A percentile compares a stretch with the other conserved stretches of the same genome.
These are phyloP conservation scores for Cryptoblepharus egeriae DNA, from an alignment of 2,797 vertebrate genomes.

Conservation along the genomic window DNA sequence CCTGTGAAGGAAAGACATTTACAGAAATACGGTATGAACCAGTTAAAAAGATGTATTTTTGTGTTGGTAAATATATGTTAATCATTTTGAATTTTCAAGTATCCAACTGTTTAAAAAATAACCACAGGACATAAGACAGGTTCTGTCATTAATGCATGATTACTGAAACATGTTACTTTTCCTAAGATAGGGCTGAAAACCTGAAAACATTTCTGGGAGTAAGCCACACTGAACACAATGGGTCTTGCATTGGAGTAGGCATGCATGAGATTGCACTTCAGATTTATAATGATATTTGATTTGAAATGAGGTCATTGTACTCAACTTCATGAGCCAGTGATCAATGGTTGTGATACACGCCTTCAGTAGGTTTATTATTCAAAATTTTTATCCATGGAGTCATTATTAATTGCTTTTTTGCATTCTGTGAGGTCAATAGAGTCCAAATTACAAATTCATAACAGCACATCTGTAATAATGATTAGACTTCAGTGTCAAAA, in stretches of 20 bases:
- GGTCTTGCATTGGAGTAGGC: too few relatives aligned
- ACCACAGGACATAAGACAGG: neutral
- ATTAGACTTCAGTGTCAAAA: neutral
- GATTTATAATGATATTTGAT: neutral
- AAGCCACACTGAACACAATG: too few relatives aligned
- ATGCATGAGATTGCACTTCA: too few relatives aligned
- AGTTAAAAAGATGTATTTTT: neutral
- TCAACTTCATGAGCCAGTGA: neutral
- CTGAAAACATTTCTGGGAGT: too few relatives aligned
- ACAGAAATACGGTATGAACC: neutral
- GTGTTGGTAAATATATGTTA: neutral
- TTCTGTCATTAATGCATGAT: neutral
- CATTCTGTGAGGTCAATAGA: neutral
- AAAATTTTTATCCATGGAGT: neutral
- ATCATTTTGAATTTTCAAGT: neutral
- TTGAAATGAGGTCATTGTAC: neutral
- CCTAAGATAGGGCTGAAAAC: too few relatives aligned
- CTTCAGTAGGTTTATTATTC: neutral
- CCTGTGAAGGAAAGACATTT: neutral
- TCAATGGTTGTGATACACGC: neutral
- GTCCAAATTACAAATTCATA: neutral
- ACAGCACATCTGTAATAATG: rapidly evolving
- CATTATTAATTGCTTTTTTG: neutral
- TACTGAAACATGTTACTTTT: neutral
- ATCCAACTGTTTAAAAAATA: neutral